Percentiles rank a stretch among this genome's conserved stretches.
Evolutionary conservation across 2,888 invertebrate species (phyloP).

Genomic region (Nesidiocoris tenuis): DNA sequence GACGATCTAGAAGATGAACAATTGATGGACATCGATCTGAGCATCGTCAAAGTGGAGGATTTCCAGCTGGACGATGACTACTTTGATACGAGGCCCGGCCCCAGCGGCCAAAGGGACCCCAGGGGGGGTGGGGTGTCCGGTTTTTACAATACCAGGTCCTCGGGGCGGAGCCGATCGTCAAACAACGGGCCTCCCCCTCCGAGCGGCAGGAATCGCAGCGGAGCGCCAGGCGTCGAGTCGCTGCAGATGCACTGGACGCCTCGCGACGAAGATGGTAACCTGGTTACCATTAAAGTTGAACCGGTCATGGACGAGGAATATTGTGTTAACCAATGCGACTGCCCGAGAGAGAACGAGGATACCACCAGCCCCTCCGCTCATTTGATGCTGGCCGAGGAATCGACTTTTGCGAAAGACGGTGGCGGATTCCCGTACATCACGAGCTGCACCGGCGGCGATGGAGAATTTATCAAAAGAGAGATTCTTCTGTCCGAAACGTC

Average conservation of each 20-base stretch:
- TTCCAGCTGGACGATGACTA: background rate
- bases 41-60: background rate
- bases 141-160: background rate
- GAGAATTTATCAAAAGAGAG: too few species aligned
- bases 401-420: background rate
- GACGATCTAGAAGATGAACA: background rate
- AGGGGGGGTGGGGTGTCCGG: background rate
- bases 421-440: background rate
- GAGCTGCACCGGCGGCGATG: background rate
- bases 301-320: background rate
- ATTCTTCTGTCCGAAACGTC: too few species aligned
- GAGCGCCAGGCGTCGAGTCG: background rate
- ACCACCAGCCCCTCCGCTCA: too few species aligned
- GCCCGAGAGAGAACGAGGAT: background rate
- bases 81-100: background rate
- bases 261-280: background rate
- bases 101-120: background rate
- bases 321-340: background rate
- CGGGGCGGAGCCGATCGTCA: background rate
- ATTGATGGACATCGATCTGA: background rate
- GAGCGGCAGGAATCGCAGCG: background rate
- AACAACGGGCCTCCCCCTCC: background rate
- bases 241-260: background rate
- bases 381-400: background rate
- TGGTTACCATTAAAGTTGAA: background rate